phyloP scores from a whole-genome alignment of 2,113 vertebrate genomes.

The Panthera tigris region DNA sequence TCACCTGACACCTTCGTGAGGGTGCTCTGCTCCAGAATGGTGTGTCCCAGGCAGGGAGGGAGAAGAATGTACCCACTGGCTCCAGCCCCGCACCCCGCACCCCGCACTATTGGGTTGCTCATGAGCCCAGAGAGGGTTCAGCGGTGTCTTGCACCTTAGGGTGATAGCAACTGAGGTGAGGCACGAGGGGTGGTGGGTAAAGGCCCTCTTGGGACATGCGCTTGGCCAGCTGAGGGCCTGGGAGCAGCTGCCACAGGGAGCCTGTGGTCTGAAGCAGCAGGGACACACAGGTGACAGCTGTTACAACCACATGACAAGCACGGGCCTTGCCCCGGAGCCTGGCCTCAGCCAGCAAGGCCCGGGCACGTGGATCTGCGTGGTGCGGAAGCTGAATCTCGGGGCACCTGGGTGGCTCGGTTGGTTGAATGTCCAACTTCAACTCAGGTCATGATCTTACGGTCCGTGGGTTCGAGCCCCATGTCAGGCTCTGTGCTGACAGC shows the following conservation, averaged over 20 bases:
- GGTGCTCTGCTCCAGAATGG: too few relatives aligned
- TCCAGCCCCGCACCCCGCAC: not conserved
- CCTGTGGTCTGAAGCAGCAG: not conserved
- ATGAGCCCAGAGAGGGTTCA: not conserved
- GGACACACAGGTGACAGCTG: not conserved
- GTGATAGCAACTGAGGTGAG: not conserved
- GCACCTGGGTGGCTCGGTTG: too few relatives aligned
- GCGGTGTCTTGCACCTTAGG: not conserved
- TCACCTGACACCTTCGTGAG: not conserved
- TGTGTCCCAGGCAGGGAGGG: not conserved
- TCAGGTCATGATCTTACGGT: too few relatives aligned
- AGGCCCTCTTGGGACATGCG: accelerated
- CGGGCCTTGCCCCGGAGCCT: accelerated
- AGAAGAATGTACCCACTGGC: not conserved
- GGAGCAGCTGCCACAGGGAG: too few relatives aligned
- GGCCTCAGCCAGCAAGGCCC: not conserved
- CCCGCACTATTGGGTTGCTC: accelerated
- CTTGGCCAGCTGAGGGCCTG: not conserved
- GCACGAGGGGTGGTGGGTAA: accelerated
- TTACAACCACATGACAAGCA: not conserved
- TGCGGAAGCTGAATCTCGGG: too few relatives aligned
- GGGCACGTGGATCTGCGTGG: accelerated
- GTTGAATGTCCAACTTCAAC: too few relatives aligned
- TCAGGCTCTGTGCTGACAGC: too few relatives aligned
- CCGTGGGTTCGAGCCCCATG: too few relatives aligned